A percentile compares a stretch with the other conserved stretches of the same genome.
Conservation (phyloP, 2,797 vertebrate genomes). For the Hozukius guyotensis region DNA sequence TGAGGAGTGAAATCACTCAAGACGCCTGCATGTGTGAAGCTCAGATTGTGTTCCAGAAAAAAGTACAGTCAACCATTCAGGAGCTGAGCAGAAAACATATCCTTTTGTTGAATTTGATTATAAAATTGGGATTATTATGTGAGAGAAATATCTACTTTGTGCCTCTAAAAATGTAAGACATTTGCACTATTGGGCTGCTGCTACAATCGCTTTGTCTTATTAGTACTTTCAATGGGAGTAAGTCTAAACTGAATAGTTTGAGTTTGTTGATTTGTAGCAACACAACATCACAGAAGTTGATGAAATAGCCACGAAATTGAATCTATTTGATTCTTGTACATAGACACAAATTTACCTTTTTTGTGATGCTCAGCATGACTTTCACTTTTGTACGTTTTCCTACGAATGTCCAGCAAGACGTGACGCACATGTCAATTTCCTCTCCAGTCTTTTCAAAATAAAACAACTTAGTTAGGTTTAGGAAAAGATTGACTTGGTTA, state of each 20-base stretch:
- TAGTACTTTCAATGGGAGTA: not conserved
- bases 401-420: too few relatives aligned
- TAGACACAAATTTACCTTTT: too few relatives aligned
- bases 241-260: not conserved
- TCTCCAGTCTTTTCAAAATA: too few relatives aligned
- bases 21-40: constrained; percentile 93
- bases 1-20: constrained; percentile 79
- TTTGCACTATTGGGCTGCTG: not conserved
- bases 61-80: constrained; percentile 87
- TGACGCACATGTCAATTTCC: too few relatives aligned
- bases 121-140: not conserved
- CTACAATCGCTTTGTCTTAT: not conserved
- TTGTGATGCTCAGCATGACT: too few relatives aligned
- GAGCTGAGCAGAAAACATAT: constrained; percentile 92
- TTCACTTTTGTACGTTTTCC: too few relatives aligned
- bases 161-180: not conserved
- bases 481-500: too few relatives aligned
- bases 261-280: not conserved
- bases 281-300: too few relatives aligned
- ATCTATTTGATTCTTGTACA: too few relatives aligned
- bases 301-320: too few relatives aligned
- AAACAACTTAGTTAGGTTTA: too few relatives aligned
- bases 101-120: constrained; percentile 79
- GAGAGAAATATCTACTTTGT: not conserved
- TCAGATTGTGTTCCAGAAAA: constrained; percentile 89